Percentiles rank a stretch among this genome's conserved stretches.
These are phyloP conservation scores for Drosophila lacteicornis DNA, from an alignment of 1,140 invertebrate genomes.

Conservation along the genomic window DNA sequence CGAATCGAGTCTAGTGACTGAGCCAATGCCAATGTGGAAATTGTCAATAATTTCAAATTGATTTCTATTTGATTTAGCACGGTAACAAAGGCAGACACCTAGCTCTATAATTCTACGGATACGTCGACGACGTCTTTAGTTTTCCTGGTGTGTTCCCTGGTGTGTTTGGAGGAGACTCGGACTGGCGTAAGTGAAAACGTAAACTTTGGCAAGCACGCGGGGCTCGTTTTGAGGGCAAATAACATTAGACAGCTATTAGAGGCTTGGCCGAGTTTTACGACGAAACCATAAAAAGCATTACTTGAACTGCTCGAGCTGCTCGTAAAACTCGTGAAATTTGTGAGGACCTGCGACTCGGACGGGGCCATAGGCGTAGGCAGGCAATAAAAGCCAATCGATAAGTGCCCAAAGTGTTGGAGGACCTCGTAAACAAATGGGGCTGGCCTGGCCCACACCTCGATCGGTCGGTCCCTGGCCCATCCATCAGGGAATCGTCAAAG, in stretches of 20 bases:
- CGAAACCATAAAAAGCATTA: conserved; percentile 73
- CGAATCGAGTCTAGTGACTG: conserved; percentile 60
- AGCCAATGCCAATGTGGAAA: conserved; percentile 82
- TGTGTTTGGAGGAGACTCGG: not conserved
- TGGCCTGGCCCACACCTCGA: conserved; percentile 16
- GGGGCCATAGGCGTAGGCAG: conserved; percentile 26
- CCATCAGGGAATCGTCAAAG: conserved; percentile 38
- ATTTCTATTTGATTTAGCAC: conserved; percentile 84
- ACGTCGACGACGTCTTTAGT: conserved; percentile 13
- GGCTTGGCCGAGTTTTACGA: conserved; percentile 77
- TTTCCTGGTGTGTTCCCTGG: not conserved
- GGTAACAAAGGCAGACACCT: conserved; percentile 54
- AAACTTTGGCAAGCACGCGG: conserved; percentile 57
- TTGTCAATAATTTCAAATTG: conserved; percentile 85
- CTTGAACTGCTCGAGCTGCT: conserved; percentile 59
- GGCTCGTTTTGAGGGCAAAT: conserved; percentile 53
- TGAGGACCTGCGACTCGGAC: conserved; percentile 30
- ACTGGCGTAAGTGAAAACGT: conserved; percentile 63
- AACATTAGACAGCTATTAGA: conserved; percentile 78
- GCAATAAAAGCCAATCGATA: conserved; percentile 78
- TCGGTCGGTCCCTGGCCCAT: not conserved
- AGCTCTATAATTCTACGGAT: conserved; percentile 56
- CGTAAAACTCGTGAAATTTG: conserved; percentile 74
- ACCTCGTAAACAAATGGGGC: conserved; percentile 60
- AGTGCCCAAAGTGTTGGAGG: conserved; percentile 67